Evolutionary conservation across 1,140 invertebrate genomes (phyloP), one percentile per base, ranked within the genome.

Genomic region (Araneus ventricosus): DNA sequence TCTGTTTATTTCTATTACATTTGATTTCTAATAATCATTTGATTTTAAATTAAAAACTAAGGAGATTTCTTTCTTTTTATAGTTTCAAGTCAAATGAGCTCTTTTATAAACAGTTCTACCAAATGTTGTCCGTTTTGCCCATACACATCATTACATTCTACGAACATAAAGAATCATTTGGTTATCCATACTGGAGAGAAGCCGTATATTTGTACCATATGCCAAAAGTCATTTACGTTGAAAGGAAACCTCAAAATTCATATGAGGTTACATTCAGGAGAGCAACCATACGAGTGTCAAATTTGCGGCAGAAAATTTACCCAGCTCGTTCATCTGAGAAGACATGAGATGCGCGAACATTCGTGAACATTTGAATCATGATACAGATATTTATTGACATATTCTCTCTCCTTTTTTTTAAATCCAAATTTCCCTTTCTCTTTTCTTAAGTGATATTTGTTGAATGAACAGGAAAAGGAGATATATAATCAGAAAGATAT

Each of bases 231-330:
- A 14, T 82, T 82, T 45, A 37, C 79, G 22, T 34, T 22, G 7
- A 37, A 70, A 39, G 4, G 20, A 22, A 59, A 41, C 17, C 63
- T 94, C 17, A 94, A 94, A 57, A 93, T 37, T 34, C 89, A 84
- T 91, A 17, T 59, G 24, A 70, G 52, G 45, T 41, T 89, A 20
- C 92, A 95, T 95, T 30, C 93, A 94, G 75, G 95, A 94, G 95
- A 96, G 92, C 95, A 95, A 86, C 95, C 95, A 24, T 96, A 95
- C 94, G 94, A 95, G 80, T 96, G 96, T 94, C 61, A 91, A 63
- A 30, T 10, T 63, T 96, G 96, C 93, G 95, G 96, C 37, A 96
- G 96, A 93, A 95, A 95, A 59, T 97, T 97, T 94, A 96, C 93
- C 94, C 95, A 91, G 8, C 24, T 67, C 1, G 7, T 14, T 63